Base-by-base conservation (phyloP, 2,888 invertebrate genomes). In the Anarsia innoxiella region DNA sequence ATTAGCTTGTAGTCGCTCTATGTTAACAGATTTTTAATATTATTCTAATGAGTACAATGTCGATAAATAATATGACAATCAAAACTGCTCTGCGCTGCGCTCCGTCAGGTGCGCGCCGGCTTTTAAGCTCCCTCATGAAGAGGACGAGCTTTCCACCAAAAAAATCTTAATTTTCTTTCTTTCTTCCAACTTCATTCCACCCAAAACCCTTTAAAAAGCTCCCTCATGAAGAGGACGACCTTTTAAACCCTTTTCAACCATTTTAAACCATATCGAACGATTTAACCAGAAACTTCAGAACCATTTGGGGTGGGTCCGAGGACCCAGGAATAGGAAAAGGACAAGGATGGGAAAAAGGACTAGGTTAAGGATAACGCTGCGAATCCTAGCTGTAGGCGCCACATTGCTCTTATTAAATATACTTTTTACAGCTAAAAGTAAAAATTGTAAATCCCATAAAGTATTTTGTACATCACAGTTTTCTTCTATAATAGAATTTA, bases 391-490 rank as follows among this genome's bases (percentile, higher is more conserved):
- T 44, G 45, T 36, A 39, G 56, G 59, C 56, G 57, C 63, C 53
- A n/a, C n/a, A n/a, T 48, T 52, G 69, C 72, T 66, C 77, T 82
- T 78, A 82, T 83, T 83, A 83, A 74, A 59, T 74, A 70, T 79
- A 78, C 73, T 74, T n/a, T 70, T 73, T 78, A 74, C 73, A 79
- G 82, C 80, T 80, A 82, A 83, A 79, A 82, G 82, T 80, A 84
- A 80, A 84, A 82, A 78, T 78, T 83, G 82, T 84, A 83, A 82
- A 78, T 25, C n/a, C 76, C 76, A 83, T 82, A 83, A 82, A 83
- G 83, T 72, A 74, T 77, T 65, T 83, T 83, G 83, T 84, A 84
- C 83, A 86, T 85, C 80, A 84, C 84, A 84, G 82, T 77, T 77
- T 66, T 19, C 10, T 19, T 1, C 28, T 34, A 26, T 33, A 26